phyloP scores from a whole-genome alignment of 2,113 vertebrate genomes.

The Sprattus sprattus region DNA sequence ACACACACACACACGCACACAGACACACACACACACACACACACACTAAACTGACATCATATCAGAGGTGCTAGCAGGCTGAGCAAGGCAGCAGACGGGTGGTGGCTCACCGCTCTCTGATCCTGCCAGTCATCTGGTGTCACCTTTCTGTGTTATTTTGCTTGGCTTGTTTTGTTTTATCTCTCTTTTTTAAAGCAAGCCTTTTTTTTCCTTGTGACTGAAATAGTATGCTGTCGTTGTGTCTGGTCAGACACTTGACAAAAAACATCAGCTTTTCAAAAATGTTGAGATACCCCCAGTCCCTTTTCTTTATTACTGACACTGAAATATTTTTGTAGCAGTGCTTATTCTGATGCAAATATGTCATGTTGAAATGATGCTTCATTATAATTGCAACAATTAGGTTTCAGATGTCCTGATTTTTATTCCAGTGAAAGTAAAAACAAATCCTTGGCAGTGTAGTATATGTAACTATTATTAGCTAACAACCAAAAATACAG shows the following conservation, averaged over 20 bases:
- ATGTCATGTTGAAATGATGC: neutral
- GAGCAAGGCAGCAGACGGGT: conserved; percentile 45
- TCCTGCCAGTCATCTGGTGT: conserved; percentile 43
- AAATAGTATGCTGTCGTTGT: neutral
- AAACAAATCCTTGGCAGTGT: neutral
- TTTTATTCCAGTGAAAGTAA: neutral
- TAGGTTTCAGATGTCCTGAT: neutral
- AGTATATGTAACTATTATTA: neutral
- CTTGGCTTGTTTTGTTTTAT: neutral
- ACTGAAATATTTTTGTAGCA: neutral
- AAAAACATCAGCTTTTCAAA: neutral
- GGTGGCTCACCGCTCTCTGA: conserved; percentile 58
- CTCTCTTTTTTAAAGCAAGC: neutral
- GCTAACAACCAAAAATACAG: neutral
- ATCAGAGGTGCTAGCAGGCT: conserved; percentile 55
- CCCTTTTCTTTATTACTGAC: neutral
- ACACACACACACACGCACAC: conserved; percentile 43
- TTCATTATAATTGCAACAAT: neutral
- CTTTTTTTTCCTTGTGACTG: neutral
- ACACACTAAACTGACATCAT: conserved; percentile 46
- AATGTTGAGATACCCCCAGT: neutral
- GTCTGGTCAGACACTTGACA: neutral
- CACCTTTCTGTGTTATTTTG: neutral
- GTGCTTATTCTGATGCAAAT: neutral
- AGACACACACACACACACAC: conserved; percentile 37